A percentile compares a stretch with the other conserved stretches of the same genome.
Evolutionary conservation across 2,797 vertebrate genomes (phyloP).

Genomic region (Pseudocheirus occidentalis): DNA sequence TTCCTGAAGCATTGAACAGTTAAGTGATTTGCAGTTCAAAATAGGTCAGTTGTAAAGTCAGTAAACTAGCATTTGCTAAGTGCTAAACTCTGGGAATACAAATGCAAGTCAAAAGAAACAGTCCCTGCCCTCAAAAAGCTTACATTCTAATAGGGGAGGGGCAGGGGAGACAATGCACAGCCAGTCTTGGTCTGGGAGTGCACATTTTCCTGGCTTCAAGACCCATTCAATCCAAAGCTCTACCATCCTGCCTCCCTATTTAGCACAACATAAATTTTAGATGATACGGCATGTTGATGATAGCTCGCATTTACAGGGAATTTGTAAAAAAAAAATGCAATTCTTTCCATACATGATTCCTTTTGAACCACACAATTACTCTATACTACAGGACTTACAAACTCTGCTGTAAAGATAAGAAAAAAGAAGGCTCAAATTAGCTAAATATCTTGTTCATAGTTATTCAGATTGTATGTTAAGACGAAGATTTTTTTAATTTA

Average conservation of each 20-base stretch:
- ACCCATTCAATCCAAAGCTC: background rate
- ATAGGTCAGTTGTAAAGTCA: background rate
- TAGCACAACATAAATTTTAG: background rate
- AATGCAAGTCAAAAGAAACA: background rate
- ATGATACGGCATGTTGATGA: background rate
- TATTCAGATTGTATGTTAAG: background rate
- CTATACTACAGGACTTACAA: background rate
- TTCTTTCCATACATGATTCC: background rate
- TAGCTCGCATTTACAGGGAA: background rate
- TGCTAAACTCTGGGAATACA: background rate
- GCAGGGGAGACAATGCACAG: background rate
- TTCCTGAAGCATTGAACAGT: background rate
- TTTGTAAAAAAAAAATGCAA: background rate
- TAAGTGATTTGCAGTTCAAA: background rate
- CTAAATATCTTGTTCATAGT: background rate
- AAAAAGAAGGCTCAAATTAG: background rate
- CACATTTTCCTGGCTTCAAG: background rate
- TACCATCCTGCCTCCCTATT: no score
- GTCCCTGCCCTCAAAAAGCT: background rate
- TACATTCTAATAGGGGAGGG: background rate
- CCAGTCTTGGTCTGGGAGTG: background rate
- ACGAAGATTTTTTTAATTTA: background rate
- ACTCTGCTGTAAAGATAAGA: background rate
- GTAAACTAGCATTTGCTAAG: background rate
- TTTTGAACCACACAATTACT: background rate